These are phyloP conservation scores for Lymantria monacha DNA, from an alignment of 2,888 invertebrate species.

Conservation along the genomic window DNA sequence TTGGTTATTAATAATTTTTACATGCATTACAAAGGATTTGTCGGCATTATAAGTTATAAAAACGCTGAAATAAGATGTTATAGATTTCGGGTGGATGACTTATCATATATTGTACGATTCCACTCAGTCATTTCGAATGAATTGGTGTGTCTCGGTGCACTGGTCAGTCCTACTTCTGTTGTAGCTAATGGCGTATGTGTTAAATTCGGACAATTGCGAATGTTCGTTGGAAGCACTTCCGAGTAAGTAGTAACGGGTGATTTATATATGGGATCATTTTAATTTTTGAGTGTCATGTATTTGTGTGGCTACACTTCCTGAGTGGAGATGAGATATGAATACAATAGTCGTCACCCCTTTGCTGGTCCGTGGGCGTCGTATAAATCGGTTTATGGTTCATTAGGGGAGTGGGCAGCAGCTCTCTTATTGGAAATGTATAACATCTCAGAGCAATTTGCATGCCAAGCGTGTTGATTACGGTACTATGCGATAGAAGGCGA, in stretches of 20 bases:
- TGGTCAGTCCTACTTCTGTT: constrained; percentile 52
- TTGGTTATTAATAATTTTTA: constrained; percentile 53
- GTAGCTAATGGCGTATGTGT: constrained; percentile 59
- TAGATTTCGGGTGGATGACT: constrained; percentile 52
- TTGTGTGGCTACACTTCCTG: too few relatives aligned
- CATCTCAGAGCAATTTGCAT: too few relatives aligned
- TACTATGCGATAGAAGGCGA: too few relatives aligned
- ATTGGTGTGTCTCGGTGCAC: constrained; percentile 64
- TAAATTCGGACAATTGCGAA: constrained; percentile 55
- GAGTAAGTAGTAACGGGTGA: constrained; percentile 47
- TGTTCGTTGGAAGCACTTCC: constrained; percentile 50
- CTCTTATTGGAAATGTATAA: too few relatives aligned
- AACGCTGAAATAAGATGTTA: constrained; percentile 50
- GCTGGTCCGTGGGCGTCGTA: too few relatives aligned
- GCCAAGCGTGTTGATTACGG: too few relatives aligned
- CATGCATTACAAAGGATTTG: constrained; percentile 51
- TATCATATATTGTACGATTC: constrained; percentile 59
- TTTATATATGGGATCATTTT: neutral
- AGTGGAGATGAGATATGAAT: too few relatives aligned
- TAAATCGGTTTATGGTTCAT: too few relatives aligned
- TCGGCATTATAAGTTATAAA: constrained; percentile 10
- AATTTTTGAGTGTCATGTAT: too few relatives aligned
- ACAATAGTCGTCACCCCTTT: too few relatives aligned
- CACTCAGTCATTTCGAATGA: constrained; percentile 53
- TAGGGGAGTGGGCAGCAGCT: too few relatives aligned